These are phyloP conservation scores for Scaptomyza tumidula DNA, from an alignment of 2,888 invertebrate species.

Conservation along the genomic window DNA sequence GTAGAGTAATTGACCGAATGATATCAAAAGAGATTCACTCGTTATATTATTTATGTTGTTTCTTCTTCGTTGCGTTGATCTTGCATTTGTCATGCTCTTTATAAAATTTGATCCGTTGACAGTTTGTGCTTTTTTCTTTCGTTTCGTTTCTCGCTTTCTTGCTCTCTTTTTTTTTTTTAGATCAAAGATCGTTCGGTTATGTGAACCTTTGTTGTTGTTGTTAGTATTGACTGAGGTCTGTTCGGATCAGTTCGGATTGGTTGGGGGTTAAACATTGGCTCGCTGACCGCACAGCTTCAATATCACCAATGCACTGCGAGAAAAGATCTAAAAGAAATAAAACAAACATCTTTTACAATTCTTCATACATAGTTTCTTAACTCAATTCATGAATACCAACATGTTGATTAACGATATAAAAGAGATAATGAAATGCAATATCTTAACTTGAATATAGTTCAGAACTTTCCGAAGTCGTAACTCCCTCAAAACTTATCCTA, in stretches of 20 bases:
- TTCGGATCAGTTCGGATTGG: constrained; percentile 14
- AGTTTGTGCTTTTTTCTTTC: constrained; percentile 38
- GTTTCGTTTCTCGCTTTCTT: constrained; percentile 1
- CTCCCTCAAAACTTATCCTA: too few species aligned
- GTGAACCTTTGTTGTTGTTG: constrained; percentile 34
- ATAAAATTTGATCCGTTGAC: constrained; percentile 80
- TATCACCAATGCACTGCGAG: constrained; percentile 33
- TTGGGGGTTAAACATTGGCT: constrained; percentile 66
- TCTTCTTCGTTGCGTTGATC: constrained; percentile 36
- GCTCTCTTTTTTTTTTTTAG: constrained; percentile 34
- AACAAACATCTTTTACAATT: too few species aligned
- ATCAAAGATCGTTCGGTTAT: constrained; percentile 80
- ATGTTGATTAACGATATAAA: neutral
- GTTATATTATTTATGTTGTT: constrained; percentile 19
- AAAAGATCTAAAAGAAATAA: neutral
- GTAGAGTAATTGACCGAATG: constrained; percentile 41
- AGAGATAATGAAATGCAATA: too few species aligned
- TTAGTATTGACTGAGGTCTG: constrained; percentile 24
- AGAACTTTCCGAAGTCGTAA: too few species aligned
- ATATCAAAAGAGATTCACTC: constrained; percentile 33
- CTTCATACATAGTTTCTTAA: neutral
- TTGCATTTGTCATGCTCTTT: constrained; percentile 64
- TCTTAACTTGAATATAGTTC: too few species aligned
- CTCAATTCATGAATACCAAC: neutral
- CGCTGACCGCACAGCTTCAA: constrained; percentile 56